Conservation (phyloP, 1,140 invertebrate genomes). For the Thalassaphorura encarpata region DNA sequence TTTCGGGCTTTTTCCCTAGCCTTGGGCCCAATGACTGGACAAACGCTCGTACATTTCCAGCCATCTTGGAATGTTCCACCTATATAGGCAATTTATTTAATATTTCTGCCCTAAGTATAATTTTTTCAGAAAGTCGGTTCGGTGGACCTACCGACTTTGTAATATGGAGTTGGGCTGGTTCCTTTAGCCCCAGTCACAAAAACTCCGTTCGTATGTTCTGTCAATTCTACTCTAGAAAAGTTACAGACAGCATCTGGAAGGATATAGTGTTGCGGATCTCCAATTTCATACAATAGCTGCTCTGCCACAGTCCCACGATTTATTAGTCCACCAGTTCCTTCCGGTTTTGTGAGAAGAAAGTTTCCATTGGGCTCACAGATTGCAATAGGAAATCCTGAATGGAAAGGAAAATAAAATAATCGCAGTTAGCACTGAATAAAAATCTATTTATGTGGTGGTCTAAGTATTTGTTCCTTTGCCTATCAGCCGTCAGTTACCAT, state of each 20-base stretch:
- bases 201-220: conserved; percentile 38
- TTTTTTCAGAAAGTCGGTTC: not conserved
- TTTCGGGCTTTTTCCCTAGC: conserved; percentile 41
- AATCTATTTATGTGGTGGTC: not conserved
- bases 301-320: conserved; percentile 41
- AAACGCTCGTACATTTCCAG: conserved; percentile 42
- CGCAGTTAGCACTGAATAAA: not conserved
- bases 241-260: conserved; percentile 47
- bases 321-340: conserved; percentile 43
- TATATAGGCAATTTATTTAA: conserved; percentile 6
- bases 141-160: conserved; percentile 39
- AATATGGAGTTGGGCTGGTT: conserved; percentile 39
- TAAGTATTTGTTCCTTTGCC: not conserved
- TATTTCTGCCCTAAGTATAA: not conserved
- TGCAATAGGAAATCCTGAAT: conserved; percentile 45
- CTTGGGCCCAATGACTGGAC: conserved; percentile 40
- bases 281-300: conserved; percentile 47
- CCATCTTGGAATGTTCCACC: conserved; percentile 43
- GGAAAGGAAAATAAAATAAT: not conserved
- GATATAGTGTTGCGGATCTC: conserved; percentile 42
- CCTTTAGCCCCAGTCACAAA: conserved; percentile 42
- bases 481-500: conserved; percentile 18
- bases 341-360: conserved; percentile 43
- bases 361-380: conserved; percentile 40
- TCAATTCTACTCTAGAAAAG: conserved; percentile 41